Percentiles rank a stretch among this genome's conserved stretches.
phyloP scores from a whole-genome alignment of 2,797 vertebrate genomes.

The Acomys russatus region DNA sequence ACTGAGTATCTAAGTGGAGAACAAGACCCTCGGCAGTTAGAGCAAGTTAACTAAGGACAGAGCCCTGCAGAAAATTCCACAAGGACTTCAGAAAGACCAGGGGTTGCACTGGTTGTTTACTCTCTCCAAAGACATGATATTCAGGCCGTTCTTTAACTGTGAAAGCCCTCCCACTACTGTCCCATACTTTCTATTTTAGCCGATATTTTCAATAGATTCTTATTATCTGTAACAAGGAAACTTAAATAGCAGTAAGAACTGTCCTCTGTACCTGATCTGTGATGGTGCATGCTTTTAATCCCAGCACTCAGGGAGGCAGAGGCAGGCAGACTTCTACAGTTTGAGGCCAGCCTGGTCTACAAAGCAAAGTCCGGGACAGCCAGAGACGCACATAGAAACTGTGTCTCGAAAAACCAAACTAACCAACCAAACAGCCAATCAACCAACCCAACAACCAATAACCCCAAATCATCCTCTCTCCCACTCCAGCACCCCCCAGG shows the following conservation, averaged over 20 bases:
- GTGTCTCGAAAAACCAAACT: too few species aligned
- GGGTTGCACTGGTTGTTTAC: neutral
- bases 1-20: neutral
- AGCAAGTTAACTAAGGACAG: neutral
- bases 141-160: neutral
- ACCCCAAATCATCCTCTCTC: too few species aligned
- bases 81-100: neutral
- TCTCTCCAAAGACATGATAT: neutral
- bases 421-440: too few species aligned
- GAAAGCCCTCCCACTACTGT: neutral
- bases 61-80: neutral
- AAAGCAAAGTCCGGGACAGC: too few species aligned
- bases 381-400: too few species aligned
- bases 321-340: too few species aligned
- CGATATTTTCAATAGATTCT: neutral
- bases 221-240: conserved; percentile 21
- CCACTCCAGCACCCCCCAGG: neutral
- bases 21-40: neutral
- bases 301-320: too few species aligned
- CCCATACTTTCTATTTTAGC: neutral
- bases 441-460: too few species aligned
- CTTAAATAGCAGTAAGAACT: neutral
- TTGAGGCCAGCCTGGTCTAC: too few species aligned
- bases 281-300: too few species aligned
- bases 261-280: neutral